Evolutionary conservation across 2,113 vertebrate species (phyloP), one percentile per base, ranked within the genome.

Genomic region (Piprites chloris): DNA sequence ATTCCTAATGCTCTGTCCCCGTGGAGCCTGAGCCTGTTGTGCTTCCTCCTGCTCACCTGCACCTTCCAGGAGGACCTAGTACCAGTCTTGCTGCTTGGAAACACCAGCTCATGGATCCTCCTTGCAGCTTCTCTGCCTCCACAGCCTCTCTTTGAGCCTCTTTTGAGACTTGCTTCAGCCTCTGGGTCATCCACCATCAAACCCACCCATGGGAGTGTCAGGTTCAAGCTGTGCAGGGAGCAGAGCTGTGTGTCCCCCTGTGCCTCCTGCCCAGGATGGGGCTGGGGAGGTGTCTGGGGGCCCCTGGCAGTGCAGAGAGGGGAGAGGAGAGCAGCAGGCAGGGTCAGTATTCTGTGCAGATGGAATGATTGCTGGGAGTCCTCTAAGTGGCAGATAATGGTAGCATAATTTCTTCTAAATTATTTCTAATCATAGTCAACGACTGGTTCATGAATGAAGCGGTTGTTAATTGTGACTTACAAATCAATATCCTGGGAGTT

Each of bases 391-490:
- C 83, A 94, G 91, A 71, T 95, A 96, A 96, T 91, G 82, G 85
- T 83, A 68, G 53, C 74, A 30, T 95, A 96, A 96, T 97, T 96
- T 90, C 91, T 90, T 92, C 55, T 85, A 91, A 97, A 94, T 96
- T 94, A 94, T 97, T 96, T 97, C 91, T 96, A 85, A 95, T 96
- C 83, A 92, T 39, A 93, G 95, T 63, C 72, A 90, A 80, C 49
- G 56, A 63, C 93, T 89, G 68, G 62, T 80, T 95, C 89, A 72
- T 91, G 92, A 97, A 84, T 85, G 87, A 86, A 95, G 67, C 67
- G 39, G 62, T 92, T 96, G 95, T 89, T 97, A 94, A 91, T 93
- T 95, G 91, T 87, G 90, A 95, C 93, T 95, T 78, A 62, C 55
- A 82, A 94, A 95, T 91, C 95, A 95, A 41, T 96, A 59, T 55